Percentiles rank a stretch among this genome's conserved stretches.
Conservation (phyloP, 1,140 invertebrate genomes). For the Prorops nasuta region DNA sequence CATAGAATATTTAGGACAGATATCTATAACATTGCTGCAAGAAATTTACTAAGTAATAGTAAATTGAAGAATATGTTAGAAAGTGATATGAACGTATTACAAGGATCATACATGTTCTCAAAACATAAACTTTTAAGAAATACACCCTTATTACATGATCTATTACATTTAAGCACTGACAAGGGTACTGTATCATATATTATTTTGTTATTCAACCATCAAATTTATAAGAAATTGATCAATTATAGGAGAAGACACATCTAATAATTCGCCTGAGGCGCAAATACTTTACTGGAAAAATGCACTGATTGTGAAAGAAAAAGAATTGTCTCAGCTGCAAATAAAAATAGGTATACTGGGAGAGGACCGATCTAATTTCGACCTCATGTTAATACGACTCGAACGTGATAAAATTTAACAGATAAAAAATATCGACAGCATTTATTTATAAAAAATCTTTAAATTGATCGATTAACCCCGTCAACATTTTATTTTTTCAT, state of each 20-base stretch:
- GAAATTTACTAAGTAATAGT: constrained; percentile 13
- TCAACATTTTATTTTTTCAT: too few relatives aligned
- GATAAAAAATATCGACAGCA: too few relatives aligned
- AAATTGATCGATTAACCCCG: too few relatives aligned
- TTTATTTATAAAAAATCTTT: not conserved
- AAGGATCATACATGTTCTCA: constrained; percentile 28
- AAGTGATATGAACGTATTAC: constrained; percentile 37
- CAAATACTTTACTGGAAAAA: constrained; percentile 39
- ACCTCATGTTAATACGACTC: constrained; percentile 31
- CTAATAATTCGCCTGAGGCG: constrained; percentile 25
- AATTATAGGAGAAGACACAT: constrained; percentile 25
- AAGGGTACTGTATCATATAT: constrained; percentile 23
- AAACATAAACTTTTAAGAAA: constrained; percentile 37
- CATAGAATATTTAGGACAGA: constrained; percentile 63
- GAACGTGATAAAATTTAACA: not conserved
- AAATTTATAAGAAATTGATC: constrained; percentile 4
- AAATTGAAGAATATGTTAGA: constrained; percentile 28
- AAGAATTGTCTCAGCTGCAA: constrained; percentile 29
- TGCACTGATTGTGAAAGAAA: constrained; percentile 38
- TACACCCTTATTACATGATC: constrained; percentile 36
- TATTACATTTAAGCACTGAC: constrained; percentile 35
- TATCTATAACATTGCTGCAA: constrained; percentile 54
- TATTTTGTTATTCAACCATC: not conserved
- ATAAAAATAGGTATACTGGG: constrained; percentile 48
- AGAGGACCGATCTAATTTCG: constrained; percentile 34